These are phyloP conservation scores for Pristionchus arcanus DNA, from an alignment of 2,888 invertebrate genomes.

Conservation along the genomic window DNA sequence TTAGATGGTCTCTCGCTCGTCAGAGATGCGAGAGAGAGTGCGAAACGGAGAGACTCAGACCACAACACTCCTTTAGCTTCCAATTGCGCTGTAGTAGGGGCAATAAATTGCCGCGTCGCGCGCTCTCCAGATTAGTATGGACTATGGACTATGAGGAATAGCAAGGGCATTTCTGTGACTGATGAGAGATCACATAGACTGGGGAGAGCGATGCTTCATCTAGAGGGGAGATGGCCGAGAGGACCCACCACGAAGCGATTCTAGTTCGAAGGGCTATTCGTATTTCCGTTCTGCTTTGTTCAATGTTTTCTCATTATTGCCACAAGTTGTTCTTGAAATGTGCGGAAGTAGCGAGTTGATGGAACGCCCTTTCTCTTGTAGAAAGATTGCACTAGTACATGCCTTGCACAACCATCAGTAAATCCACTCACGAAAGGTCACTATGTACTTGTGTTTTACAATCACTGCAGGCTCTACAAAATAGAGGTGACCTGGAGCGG, in stretches of 20 bases:
- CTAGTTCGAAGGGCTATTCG: too few relatives aligned
- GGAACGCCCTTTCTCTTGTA: not conserved
- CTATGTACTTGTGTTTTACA: not conserved
- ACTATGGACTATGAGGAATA: not conserved
- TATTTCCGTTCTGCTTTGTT: too few relatives aligned
- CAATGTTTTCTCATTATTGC: not conserved
- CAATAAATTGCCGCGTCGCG: not conserved
- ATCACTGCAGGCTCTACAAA: not conserved
- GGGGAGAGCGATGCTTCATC: not conserved
- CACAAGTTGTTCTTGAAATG: not conserved
- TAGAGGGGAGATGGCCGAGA: too few relatives aligned
- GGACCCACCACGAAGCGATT: too few relatives aligned
- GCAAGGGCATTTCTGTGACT: not conserved
- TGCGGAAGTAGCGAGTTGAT: not conserved
- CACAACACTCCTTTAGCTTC: too few relatives aligned
- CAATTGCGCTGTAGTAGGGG: conserved; percentile 27
- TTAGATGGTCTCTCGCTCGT: too few relatives aligned
- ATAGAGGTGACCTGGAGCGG: not conserved
- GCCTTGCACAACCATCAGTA: not conserved
- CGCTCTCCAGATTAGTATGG: not conserved
- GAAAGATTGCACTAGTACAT: not conserved
- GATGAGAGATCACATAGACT: not conserved
- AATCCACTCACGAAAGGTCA: not conserved
- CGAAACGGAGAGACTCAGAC: too few relatives aligned
- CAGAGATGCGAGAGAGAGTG: too few relatives aligned